Evolutionary conservation across 2,113 vertebrate genomes (phyloP), one percentile per base, ranked within the genome.

Genomic region (Sula dactylatra): DNA sequence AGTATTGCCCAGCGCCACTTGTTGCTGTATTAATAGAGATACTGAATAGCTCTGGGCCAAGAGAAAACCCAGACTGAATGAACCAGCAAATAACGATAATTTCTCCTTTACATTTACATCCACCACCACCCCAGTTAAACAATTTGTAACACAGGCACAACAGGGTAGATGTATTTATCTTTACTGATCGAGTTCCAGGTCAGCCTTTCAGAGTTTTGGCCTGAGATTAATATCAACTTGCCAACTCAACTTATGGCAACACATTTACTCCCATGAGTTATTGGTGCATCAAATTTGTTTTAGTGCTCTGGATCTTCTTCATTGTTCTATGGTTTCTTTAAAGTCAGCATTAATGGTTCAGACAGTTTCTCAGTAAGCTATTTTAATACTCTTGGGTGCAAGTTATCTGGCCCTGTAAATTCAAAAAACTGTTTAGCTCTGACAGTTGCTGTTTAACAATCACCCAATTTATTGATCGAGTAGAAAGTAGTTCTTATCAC

Each of bases 221-320:
- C 45, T 38, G 50, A 74, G 25, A 55, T 55, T 50, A 42, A 14
- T 32, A 40, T 15, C 27, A 84, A 11, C 25, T 76, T 73, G 56
- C 12, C 66, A 79, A 19, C 10, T 67, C 0, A 0, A 74, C 6
- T 67, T 71, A 55, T 0, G 4, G n/a, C 19, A 64, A 59, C 42
- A 50, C 5, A 38, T 65, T 78, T 62, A 50, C 13, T 82, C 25
- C 6, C 10, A 19, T 42, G 22, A 80, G 13, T 81, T 61, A 49
- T 6, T 19, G 29, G 45, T 74, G 29, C 15, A 26, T 3, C 69
- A 44, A 52, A 65, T 65, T 85, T 88, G 14, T 34, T 90, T 72
- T 71, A 59, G 32, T 59, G 18, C 52, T 88, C 73, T 79, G 49
- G 66, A 88, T 80, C 32, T 49, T 50, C 42, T 84, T 72, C 24